Conservation (phyloP, 2,113 vertebrate genomes). For the Suricata suricatta region DNA sequence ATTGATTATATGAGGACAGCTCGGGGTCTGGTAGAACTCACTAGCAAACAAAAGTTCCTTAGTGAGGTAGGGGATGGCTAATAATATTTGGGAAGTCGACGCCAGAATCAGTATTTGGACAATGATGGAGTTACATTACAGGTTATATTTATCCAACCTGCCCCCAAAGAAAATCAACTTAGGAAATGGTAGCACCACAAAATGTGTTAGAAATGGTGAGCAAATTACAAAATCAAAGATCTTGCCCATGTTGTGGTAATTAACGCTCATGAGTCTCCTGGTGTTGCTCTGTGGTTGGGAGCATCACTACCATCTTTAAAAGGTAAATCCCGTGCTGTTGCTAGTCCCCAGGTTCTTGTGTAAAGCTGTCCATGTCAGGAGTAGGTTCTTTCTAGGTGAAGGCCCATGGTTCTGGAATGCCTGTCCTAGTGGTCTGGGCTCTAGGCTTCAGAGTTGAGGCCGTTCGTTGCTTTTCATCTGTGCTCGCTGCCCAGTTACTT, state of each 20-base stretch:
- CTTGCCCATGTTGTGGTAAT: not conserved
- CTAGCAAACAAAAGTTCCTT: not conserved
- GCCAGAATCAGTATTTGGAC: not conserved
- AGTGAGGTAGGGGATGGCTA: not conserved
- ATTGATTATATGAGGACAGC: not conserved
- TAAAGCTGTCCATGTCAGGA: not conserved
- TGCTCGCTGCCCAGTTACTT: not conserved
- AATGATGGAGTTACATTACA: not conserved
- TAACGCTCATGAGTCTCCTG: not conserved
- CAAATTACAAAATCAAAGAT: constrained; percentile 21
- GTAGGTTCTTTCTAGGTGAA: not conserved
- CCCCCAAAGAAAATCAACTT: not conserved
- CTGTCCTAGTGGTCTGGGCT: not conserved
- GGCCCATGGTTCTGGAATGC: not conserved
- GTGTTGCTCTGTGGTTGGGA: not conserved
- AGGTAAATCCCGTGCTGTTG: not conserved
- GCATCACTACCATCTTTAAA: not conserved
- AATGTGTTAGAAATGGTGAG: not conserved
- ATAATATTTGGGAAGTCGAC: not conserved
- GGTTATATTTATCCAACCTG: not conserved
- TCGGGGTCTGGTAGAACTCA: not conserved
- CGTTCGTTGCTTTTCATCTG: not conserved
- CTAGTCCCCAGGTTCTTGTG: not conserved
- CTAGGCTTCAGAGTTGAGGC: not conserved
- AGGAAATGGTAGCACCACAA: not conserved